These are phyloP conservation scores for Galeopsomyia nigrocyanea DNA, from an alignment of 2,888 invertebrate species.

Conservation along the genomic window DNA sequence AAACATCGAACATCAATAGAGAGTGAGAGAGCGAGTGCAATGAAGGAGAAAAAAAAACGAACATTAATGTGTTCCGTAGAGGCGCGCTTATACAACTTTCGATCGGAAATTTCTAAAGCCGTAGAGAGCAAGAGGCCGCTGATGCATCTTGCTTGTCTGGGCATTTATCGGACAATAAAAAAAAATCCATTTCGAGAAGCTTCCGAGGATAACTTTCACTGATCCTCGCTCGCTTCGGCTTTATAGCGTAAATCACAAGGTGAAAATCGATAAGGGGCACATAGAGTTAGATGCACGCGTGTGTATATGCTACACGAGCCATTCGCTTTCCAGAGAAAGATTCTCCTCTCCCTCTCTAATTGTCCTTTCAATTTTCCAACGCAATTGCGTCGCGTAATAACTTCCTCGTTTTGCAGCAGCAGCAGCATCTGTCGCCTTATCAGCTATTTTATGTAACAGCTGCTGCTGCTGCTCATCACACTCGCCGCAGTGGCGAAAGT, in stretches of 20 bases:
- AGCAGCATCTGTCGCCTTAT: not conserved
- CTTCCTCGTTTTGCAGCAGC: conserved; percentile 34
- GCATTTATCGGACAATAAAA: conserved; percentile 19
- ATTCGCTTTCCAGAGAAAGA: not conserved
- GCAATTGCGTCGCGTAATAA: conserved; percentile 36
- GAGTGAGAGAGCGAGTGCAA: not conserved
- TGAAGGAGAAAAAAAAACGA: not conserved
- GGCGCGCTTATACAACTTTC: conserved; percentile 27
- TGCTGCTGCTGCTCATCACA: no score
- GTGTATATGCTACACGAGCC: not conserved
- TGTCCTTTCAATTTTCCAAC: conserved; percentile 38
- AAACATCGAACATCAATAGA: no score
- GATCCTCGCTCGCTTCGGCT: conserved; percentile 6
- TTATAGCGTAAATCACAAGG: conserved; percentile 22
- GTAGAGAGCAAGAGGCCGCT: conserved; percentile 2
- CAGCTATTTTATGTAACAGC: conserved; percentile 21
- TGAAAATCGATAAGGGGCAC: conserved; percentile 39
- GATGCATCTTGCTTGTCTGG: not conserved
- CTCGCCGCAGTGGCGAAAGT: conserved; percentile 13
- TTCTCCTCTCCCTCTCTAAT: conserved; percentile 7
- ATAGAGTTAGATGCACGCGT: not conserved
- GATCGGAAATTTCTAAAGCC: conserved; percentile 31
- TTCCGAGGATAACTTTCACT: conserved; percentile 47
- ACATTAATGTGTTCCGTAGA: conserved; percentile 15
- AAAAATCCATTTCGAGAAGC: conserved; percentile 31